Conservation (phyloP, 2,113 vertebrate genomes). For the Eulacestoma nigropectus region DNA sequence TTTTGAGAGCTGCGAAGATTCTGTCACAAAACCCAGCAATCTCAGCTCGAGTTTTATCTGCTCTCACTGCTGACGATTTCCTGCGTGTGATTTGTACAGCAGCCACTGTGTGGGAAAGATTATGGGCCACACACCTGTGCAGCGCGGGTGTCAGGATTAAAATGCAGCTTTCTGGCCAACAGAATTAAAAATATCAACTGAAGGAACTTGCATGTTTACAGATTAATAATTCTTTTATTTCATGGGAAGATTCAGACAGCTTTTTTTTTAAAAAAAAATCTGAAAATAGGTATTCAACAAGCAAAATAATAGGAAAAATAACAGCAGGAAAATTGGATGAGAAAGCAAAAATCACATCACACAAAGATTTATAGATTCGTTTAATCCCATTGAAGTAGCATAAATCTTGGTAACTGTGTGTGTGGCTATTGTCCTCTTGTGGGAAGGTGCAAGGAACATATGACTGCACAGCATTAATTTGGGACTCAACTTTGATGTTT, state of each 20-base stretch:
- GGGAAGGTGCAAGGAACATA: constrained; percentile 4
- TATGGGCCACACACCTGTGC: not conserved
- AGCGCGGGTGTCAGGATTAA: not conserved
- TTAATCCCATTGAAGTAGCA: not conserved
- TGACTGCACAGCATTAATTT: not conserved
- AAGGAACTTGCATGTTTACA: not conserved
- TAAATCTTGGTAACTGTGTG: not conserved
- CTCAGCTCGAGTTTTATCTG: not conserved
- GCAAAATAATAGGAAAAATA: not conserved
- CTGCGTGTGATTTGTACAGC: not conserved
- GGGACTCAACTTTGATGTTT: constrained; percentile 53
- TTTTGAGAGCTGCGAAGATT: not conserved
- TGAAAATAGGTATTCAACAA: not conserved
- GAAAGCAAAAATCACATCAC: not conserved
- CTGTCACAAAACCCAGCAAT: not conserved
- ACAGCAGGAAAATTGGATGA: not conserved
- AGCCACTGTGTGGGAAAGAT: not conserved
- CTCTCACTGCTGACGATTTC: not conserved
- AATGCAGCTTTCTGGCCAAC: not conserved
- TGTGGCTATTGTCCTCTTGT: not conserved
- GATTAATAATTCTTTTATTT: not conserved
- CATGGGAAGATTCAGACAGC: not conserved
- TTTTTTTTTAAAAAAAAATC: not conserved
- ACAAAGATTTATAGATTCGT: not conserved
- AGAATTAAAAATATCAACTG: not conserved